Conservation (phyloP, 1,140 invertebrate species). For the Drosophila mayri region DNA sequence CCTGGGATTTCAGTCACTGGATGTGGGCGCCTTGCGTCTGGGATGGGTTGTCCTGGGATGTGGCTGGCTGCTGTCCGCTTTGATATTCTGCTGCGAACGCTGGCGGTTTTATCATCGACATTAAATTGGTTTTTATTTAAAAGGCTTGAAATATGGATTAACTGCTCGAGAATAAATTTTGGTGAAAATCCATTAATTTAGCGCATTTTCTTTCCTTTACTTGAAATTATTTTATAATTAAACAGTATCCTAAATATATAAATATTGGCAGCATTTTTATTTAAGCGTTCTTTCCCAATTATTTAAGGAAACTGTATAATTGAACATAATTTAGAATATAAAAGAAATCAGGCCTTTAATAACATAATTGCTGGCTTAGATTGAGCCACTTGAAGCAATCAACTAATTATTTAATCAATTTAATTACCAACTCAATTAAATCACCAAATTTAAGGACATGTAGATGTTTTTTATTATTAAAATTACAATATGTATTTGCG, state of each 20-base stretch:
- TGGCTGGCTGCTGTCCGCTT: slow-evolving; percentile 21
- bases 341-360: neutral
- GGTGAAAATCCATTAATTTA: no score
- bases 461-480: slow-evolving; percentile 39
- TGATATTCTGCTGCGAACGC: slow-evolving; percentile 15
- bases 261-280: no score
- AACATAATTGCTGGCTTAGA: neutral
- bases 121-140: neutral
- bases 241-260: no score
- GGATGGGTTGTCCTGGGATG: slow-evolving; percentile 51
- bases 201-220: no score
- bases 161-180: no score
- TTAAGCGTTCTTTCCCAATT: neutral
- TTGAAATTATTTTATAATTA: no score
- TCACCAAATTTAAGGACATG: slow-evolving; percentile 4
- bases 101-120: slow-evolving; percentile 2
- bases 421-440: neutral
- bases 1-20: slow-evolving; percentile 57
- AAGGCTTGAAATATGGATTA: no score
- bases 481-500: slow-evolving; percentile 21
- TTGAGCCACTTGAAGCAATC: slow-evolving; percentile 1
- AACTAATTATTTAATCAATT: neutral
- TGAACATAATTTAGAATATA: neutral
- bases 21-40: slow-evolving; percentile 55
- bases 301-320: neutral